These are phyloP conservation scores for Parnassius mnemosyne DNA, from an alignment of 2,888 invertebrate species.

Conservation along the genomic window DNA sequence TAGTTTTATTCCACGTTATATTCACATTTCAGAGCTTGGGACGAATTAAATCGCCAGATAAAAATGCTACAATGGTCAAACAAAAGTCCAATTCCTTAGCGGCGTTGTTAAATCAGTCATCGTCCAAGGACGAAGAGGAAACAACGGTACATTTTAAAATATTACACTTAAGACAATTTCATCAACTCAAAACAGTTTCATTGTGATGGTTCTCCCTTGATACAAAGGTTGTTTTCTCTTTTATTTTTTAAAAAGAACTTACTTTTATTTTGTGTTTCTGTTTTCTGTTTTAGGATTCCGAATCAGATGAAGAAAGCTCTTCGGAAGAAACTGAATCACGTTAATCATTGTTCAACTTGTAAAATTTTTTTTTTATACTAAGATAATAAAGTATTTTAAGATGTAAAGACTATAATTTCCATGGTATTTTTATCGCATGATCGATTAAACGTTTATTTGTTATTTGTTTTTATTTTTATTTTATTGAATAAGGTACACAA, in stretches of 20 bases:
- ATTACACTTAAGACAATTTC: no score
- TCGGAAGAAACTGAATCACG: constrained; percentile 70
- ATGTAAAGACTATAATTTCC: no score
- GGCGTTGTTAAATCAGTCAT: constrained; percentile 63
- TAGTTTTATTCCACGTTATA: no score
- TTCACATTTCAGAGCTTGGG: constrained; percentile 43
- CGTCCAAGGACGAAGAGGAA: constrained; percentile 56
- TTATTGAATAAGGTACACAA: no score
- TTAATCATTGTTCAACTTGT: constrained; percentile 31
- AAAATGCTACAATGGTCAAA: constrained; percentile 41
- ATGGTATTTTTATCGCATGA: no score
- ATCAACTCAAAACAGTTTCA: no score
- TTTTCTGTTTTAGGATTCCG: constrained; percentile 53
- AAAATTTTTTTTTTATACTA: no score
- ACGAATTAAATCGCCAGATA: constrained; percentile 59
- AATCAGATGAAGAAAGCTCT: constrained; percentile 57
- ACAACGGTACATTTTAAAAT: constrained; percentile 47
- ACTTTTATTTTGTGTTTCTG: neutral
- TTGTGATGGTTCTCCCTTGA: neutral
- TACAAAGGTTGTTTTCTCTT: neutral
- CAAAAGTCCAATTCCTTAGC: constrained; percentile 61
- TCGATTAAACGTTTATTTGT: no score
- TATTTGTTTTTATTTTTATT: no score
- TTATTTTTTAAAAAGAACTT: neutral
- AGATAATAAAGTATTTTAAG: no score